Evolutionary conservation across 2,888 invertebrate species (phyloP), one percentile per base, ranked within the genome.

Genomic region (Calameuta pallipes): DNA sequence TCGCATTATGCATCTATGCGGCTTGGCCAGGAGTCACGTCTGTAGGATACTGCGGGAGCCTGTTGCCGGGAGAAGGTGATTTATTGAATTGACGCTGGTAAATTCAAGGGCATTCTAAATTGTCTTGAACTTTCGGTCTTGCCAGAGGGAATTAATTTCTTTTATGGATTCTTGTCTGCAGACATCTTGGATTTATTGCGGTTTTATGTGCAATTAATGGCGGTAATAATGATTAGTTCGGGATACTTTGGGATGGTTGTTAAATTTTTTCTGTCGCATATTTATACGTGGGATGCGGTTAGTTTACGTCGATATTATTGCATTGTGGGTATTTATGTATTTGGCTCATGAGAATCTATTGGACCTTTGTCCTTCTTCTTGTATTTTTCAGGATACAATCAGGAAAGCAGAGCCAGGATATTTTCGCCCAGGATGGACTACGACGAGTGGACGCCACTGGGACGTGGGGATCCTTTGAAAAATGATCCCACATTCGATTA

Each of bases 401-500:
- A 56, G 69, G 87, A 86, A 68, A 83, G 82, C 78, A 84, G 85
- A 30, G 82, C 89, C 23, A 84, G 92, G 13, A 90, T 94, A 80
- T 95, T 96, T 87, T 94, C 95, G 1, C 96, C 96, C 1, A 94
- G 96, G 23, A 94, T 96, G 94, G 96, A 96, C 89, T 96, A 96
- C 90, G 96, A 96, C 86, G 96, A 96, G 91, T 97, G 96, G 97
- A 96, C 95, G 82, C 97, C 97, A 0, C 93, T 97, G 73, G 97
- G 96, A 9, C 94, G 95, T 78, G 96, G 96, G 0, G 96, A 97
- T 90, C 96, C 96, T 0, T 89, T 97, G 74, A 96, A 96, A 86
- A 96, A 96, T 88, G 96, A 97, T 88, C 97, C 97, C 12, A 97
- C 97, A 1, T 96, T 95, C 89, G 96, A 96, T 89, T 97, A 97